A percentile compares a stretch with the other conserved stretches of the same genome.
Conservation (phyloP, 2,797 vertebrate species). For the Taenioides sp. region DNA sequence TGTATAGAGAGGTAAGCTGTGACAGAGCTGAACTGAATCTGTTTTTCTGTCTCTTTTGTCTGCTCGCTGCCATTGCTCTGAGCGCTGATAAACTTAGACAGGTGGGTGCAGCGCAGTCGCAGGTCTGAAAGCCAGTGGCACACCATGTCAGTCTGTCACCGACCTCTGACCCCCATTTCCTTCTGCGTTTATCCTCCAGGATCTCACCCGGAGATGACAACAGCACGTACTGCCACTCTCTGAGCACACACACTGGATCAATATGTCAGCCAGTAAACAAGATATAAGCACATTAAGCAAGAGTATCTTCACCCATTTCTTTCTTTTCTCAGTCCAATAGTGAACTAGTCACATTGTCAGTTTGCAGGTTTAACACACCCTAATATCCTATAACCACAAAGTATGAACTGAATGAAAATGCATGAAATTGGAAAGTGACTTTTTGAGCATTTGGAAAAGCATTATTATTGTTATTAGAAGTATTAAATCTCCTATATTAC, state of each 20-base stretch:
- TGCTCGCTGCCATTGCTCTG: constrained; percentile 3
- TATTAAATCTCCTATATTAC: too few species aligned
- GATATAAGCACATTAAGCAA: neutral
- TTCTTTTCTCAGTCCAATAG: neutral
- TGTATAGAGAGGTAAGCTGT: neutral
- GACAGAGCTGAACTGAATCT: neutral
- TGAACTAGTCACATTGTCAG: neutral
- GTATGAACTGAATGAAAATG: too few species aligned
- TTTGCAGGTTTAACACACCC: neutral
- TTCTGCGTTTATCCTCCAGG: constrained; percentile 43
- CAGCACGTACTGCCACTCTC: constrained; percentile 1
- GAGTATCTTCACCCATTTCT: neutral
- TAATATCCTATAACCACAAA: too few species aligned
- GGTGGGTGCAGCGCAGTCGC: constrained; percentile 33
- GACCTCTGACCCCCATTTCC: constrained; percentile 53
- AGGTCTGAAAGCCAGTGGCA: constrained; percentile 38
- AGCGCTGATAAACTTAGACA: constrained; percentile 24
- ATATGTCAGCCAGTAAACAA: neutral
- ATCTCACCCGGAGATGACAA: constrained; percentile 30
- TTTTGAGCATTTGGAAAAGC: too few species aligned
- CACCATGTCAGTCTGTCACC: constrained; percentile 41
- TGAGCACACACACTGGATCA: constrained; percentile 1
- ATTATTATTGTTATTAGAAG: too few species aligned
- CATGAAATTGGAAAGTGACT: too few species aligned
- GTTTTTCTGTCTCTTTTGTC: constrained; percentile 16